Evolutionary conservation across 1,140 invertebrate species (phyloP).

Genomic region (Leptopilina boulardi): DNA sequence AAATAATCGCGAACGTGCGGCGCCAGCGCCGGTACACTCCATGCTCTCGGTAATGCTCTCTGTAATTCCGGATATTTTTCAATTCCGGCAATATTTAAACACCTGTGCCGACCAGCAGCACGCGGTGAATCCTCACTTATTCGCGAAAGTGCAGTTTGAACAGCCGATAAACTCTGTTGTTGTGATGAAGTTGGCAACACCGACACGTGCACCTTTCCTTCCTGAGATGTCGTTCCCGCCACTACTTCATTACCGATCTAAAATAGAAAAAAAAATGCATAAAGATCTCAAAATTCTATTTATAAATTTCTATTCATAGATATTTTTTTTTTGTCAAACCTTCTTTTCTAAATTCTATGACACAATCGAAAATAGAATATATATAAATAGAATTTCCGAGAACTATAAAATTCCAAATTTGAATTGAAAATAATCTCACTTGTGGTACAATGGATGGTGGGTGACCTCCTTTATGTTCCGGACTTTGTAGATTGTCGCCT

Average conservation of each 20-base stretch:
- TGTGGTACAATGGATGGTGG: slow-evolving; percentile 63
- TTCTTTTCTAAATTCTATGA: background rate
- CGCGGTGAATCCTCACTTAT: slow-evolving; percentile 79
- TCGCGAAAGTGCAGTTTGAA: slow-evolving; percentile 75
- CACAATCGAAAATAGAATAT: background rate
- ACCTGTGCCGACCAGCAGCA: slow-evolving; percentile 66
- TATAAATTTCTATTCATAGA: too few species aligned
- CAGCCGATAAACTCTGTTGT: slow-evolving; percentile 51
- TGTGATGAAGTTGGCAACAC: slow-evolving; percentile 54
- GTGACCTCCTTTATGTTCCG: slow-evolving; percentile 78
- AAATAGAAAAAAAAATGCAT: background rate
- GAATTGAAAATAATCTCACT: slow-evolving; percentile 54
- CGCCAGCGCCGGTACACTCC: slow-evolving; percentile 83
- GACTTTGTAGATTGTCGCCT: slow-evolving; percentile 85
- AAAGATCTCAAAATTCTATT: background rate
- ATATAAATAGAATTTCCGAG: background rate
- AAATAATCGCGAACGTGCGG: slow-evolving; percentile 75
- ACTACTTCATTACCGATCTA: slow-evolving; percentile 57
- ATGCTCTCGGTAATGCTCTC: slow-evolving; percentile 82
- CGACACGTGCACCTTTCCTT: slow-evolving; percentile 61
- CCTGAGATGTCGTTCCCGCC: slow-evolving; percentile 50
- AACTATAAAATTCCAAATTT: too few species aligned
- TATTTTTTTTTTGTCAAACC: background rate
- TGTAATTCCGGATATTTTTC: slow-evolving; percentile 83
- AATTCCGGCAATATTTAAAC: slow-evolving; percentile 82